Evolutionary conservation across 2,888 invertebrate genomes (phyloP).

Genomic region (Stenichneumon culpator): DNA sequence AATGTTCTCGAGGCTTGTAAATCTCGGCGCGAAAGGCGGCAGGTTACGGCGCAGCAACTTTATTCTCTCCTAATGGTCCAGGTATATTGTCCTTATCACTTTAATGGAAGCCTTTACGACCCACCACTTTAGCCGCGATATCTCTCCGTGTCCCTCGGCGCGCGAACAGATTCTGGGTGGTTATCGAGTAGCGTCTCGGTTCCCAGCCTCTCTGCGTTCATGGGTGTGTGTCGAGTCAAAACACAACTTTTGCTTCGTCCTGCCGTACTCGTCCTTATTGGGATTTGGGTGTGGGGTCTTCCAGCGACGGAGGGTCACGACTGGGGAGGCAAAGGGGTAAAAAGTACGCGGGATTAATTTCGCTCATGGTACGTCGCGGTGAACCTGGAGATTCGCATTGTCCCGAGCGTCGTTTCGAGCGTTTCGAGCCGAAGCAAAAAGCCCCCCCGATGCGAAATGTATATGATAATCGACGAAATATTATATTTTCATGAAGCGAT

Average conservation of each 20-base stretch:
- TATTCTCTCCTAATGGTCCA: slow-evolving; percentile 22
- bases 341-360: slow-evolving; percentile 57
- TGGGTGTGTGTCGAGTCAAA: neutral
- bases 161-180: slow-evolving; percentile 71
- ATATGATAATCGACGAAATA: slow-evolving; percentile 63
- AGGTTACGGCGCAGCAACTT: neutral
- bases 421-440: slow-evolving; percentile 25
- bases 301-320: slow-evolving; percentile 5
- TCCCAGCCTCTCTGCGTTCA: slow-evolving; percentile 18
- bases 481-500: slow-evolving; percentile 67
- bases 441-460: slow-evolving; percentile 39
- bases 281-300: slow-evolving; percentile 28
- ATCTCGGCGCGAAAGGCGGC: neutral
- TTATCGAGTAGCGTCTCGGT: slow-evolving; percentile 64
- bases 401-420: neutral
- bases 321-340: slow-evolving; percentile 15
- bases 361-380: neutral
- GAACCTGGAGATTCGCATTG: slow-evolving; percentile 27
- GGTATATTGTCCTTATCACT: slow-evolving; percentile 70
- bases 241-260: slow-evolving; percentile 26
- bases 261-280: slow-evolving; percentile 12
- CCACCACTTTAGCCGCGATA: slow-evolving; percentile 73
- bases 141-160: slow-evolving; percentile 62
- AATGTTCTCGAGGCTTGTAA: neutral
- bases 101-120: slow-evolving; percentile 77